phyloP scores from a whole-genome alignment of 2,888 invertebrate genomes.

The Barypeithes pellucidus region DNA sequence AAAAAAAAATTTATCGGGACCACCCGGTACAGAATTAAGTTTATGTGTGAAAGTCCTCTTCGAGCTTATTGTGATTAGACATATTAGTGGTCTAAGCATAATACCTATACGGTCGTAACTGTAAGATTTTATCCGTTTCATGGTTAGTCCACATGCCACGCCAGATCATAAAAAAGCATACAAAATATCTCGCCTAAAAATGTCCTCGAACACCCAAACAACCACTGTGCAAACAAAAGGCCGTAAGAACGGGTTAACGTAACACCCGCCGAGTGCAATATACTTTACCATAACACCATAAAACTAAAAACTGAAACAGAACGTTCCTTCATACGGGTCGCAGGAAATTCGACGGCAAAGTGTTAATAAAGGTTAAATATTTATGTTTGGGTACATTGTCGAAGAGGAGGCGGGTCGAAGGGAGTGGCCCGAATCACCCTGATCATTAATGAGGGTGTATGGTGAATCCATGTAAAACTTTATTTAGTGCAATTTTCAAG shows the following conservation, averaged over 20 bases:
- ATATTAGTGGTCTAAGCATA: too few relatives aligned
- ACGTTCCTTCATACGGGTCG: slow-evolving; percentile 60
- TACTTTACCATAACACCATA: slow-evolving; percentile 31
- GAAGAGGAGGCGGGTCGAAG: background rate
- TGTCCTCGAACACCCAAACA: slow-evolving; percentile 2
- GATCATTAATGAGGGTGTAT: background rate
- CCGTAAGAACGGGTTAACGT: slow-evolving; percentile 27
- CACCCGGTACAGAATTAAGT: too few relatives aligned
- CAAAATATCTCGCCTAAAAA: slow-evolving; percentile 28
- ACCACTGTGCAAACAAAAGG: slow-evolving; percentile 25
- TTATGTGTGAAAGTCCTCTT: too few relatives aligned
- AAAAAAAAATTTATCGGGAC: too few relatives aligned
- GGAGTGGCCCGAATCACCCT: background rate
- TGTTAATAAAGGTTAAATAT: slow-evolving; percentile 66
- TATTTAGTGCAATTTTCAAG: too few relatives aligned
- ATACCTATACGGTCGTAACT: too few relatives aligned
- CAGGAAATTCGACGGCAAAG: slow-evolving; percentile 64
- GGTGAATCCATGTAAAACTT: too few relatives aligned
- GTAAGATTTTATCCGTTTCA: too few relatives aligned
- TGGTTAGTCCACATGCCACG: too few relatives aligned
- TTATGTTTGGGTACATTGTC: slow-evolving; percentile 53
- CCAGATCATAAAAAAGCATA: background rate
- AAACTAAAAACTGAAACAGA: slow-evolving; percentile 37
- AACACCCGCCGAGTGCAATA: slow-evolving; percentile 31
- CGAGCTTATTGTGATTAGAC: too few relatives aligned